Percentiles rank a stretch among this genome's conserved stretches.
These are phyloP conservation scores for Rotaria macrura DNA, from an alignment of 2,888 invertebrate species.

Conservation along the genomic window DNA sequence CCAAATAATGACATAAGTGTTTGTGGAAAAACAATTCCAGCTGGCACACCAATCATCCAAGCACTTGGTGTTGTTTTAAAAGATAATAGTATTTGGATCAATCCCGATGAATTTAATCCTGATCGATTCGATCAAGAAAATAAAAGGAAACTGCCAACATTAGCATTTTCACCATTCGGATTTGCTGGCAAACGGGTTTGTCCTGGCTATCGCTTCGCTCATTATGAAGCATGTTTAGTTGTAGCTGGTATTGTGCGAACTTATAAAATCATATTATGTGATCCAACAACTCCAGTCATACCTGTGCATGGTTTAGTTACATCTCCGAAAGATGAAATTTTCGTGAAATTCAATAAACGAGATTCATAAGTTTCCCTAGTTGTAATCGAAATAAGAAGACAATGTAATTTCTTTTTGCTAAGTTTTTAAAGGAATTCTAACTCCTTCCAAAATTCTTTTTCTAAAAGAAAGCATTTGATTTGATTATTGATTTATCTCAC, in stretches of 20 bases:
- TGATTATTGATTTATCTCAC: too few species aligned
- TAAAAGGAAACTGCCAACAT: constrained; percentile 37
- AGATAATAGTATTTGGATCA: constrained; percentile 42
- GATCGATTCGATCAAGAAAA: constrained; percentile 42
- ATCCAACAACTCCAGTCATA: constrained; percentile 42
- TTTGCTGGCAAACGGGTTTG: constrained; percentile 47
- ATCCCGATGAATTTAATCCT: constrained; percentile 47
- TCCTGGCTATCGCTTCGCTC: constrained; percentile 42
- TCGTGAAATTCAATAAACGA: constrained; percentile 36
- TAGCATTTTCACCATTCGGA: constrained; percentile 47
- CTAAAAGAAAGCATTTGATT: too few species aligned
- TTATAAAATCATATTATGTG: constrained; percentile 43
- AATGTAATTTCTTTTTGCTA: too few species aligned
- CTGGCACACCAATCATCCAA: constrained; percentile 49
- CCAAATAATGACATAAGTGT: constrained; percentile 44
- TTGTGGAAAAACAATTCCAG: constrained; percentile 48
- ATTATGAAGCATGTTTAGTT: constrained; percentile 40
- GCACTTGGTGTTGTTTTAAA: constrained; percentile 46
- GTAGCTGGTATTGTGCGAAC: constrained; percentile 41
- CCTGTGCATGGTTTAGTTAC: constrained; percentile 46
- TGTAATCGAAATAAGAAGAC: not conserved
- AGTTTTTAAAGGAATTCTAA: too few species aligned
- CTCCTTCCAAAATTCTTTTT: too few species aligned
- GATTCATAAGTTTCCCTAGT: not conserved
- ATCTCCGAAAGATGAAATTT: constrained; percentile 47